A percentile compares a stretch with the other conserved stretches of the same genome.
These are phyloP conservation scores for Papilio demoleus DNA, from an alignment of 2,888 invertebrate genomes.

Conservation along the genomic window DNA sequence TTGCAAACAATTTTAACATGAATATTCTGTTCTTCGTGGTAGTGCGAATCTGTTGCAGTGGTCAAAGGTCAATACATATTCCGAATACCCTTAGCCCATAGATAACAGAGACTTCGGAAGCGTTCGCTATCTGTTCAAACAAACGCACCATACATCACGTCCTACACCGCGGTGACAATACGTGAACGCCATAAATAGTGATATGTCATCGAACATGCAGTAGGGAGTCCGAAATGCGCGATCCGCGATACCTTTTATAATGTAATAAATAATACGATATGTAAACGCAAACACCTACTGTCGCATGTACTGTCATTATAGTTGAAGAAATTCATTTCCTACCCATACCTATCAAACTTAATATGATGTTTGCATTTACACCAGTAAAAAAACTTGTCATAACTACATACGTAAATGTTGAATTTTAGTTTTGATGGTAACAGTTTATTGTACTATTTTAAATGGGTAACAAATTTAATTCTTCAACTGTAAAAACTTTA, in stretches of 20 bases:
- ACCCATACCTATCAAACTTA: no score
- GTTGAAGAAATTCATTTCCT: not conserved
- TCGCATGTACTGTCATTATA: slow-evolving; percentile 52
- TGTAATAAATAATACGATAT: slow-evolving; percentile 71
- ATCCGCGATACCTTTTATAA: slow-evolving; percentile 66
- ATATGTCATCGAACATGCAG: slow-evolving; percentile 68
- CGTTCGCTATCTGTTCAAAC: slow-evolving; percentile 56
- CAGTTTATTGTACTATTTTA: not conserved
- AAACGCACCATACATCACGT: slow-evolving; percentile 67
- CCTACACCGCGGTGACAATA: slow-evolving; percentile 61
- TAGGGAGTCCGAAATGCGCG: slow-evolving; percentile 59
- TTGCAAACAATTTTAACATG: not conserved
- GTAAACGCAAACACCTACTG: slow-evolving; percentile 68
- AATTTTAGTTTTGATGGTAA: not conserved
- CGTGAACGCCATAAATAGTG: slow-evolving; percentile 68
- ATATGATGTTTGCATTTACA: no score
- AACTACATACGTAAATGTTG: not conserved
- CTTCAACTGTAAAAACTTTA: slow-evolving; percentile 23
- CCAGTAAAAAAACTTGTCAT: not conserved
- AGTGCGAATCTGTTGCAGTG: not conserved
- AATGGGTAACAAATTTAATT: not conserved
- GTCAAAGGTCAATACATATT: slow-evolving; percentile 18
- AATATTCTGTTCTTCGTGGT: not conserved
- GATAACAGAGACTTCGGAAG: slow-evolving; percentile 40
- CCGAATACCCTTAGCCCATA: slow-evolving; percentile 31